Evolutionary conservation across 2,113 vertebrate genomes (phyloP).

Genomic region (Maccullochella peelii): DNA sequence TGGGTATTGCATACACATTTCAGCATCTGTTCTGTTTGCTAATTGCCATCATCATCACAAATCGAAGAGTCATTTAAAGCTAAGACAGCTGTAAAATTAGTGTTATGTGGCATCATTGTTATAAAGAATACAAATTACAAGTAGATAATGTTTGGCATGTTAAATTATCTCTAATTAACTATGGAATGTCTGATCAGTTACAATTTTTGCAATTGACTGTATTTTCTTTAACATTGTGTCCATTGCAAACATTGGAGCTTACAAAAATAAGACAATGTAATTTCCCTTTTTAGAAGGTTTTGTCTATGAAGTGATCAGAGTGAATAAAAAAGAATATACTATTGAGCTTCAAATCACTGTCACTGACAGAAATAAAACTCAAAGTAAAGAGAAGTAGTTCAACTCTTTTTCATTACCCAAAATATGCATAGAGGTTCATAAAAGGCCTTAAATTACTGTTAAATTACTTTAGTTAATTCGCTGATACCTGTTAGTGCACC

Average conservation of each 20-base stretch:
- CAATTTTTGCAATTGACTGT: neutral
- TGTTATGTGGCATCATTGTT: conserved; percentile 31
- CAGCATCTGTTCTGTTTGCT: conserved; percentile 63
- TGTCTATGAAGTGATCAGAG: neutral
- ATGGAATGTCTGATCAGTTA: conserved; percentile 3
- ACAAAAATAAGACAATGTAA: neutral
- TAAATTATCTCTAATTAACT: conserved; percentile 18
- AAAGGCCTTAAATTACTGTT: neutral
- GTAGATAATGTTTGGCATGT: conserved; percentile 15
- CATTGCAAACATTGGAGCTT: neutral
- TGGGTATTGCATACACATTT: conserved; percentile 43
- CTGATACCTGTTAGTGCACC: neutral
- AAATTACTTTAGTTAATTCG: conserved; percentile 14
- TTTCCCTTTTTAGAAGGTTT: neutral
- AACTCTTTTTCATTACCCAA: neutral
- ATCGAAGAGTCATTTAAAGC: conserved; percentile 51
- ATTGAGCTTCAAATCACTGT: neutral
- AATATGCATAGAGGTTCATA: neutral
- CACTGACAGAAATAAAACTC: neutral
- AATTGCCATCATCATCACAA: conserved; percentile 63
- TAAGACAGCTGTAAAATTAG: conserved; percentile 62
- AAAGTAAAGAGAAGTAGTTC: neutral
- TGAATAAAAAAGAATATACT: neutral
- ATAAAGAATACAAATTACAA: conserved; percentile 43
- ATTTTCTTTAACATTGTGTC: neutral